Conservation (phyloP, 1,140 invertebrate genomes). For the Tetranychus cinnabarinus region DNA sequence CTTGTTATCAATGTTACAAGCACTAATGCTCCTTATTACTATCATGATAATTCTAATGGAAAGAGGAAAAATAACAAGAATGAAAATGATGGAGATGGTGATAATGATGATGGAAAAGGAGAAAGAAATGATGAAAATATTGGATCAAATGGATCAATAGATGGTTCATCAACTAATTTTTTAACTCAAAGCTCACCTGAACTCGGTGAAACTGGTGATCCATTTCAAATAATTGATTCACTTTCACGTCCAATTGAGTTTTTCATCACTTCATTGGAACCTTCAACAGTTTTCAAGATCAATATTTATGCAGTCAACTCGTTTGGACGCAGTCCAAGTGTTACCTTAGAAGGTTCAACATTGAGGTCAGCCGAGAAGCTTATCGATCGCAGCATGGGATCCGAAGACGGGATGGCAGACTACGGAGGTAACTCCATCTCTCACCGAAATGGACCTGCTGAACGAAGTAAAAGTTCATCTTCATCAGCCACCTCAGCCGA, state of each 20-base stretch:
- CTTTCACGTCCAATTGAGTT: not conserved
- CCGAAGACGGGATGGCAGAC: too few relatives aligned
- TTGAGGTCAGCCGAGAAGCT: constrained; percentile 6
- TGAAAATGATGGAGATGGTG: too few relatives aligned
- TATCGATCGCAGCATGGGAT: not conserved
- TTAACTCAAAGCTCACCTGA: too few relatives aligned
- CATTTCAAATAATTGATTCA: not conserved
- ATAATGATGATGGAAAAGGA: too few relatives aligned
- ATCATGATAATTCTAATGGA: too few relatives aligned
- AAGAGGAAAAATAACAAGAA: too few relatives aligned
- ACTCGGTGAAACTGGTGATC: too few relatives aligned
- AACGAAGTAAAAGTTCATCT: not conserved
- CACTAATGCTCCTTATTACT: too few relatives aligned
- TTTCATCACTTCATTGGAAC: not conserved
- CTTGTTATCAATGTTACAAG: constrained; percentile 2
- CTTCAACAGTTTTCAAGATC: constrained; percentile 3
- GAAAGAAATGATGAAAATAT: too few relatives aligned
- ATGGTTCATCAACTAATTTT: not conserved
- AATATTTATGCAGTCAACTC: constrained; percentile 6
- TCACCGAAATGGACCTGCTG: too few relatives aligned
- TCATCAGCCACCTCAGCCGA: not conserved
- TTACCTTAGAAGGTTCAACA: constrained; percentile 1
- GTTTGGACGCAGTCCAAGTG: constrained; percentile 2
- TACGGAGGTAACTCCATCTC: too few relatives aligned
- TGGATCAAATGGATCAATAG: not conserved